A percentile compares a stretch with the other conserved stretches of the same genome.
These are phyloP conservation scores for Platichthys flesus DNA, from an alignment of 2,113 vertebrate genomes.

Conservation along the genomic window DNA sequence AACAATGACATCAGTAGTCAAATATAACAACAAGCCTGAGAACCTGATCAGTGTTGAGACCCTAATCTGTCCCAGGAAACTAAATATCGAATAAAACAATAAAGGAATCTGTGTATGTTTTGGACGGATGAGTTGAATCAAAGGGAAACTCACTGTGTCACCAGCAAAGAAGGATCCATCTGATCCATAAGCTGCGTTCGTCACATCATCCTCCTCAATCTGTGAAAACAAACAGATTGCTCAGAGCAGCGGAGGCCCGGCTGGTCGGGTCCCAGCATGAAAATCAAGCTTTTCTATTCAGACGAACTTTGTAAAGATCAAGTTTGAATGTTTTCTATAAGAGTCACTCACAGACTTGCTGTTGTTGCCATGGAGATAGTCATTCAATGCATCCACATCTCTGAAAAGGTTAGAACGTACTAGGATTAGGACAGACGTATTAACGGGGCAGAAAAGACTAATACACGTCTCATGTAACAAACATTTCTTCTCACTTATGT, in stretches of 20 bases:
- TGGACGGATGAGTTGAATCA: slow-evolving; percentile 17
- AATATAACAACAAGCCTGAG: too few species aligned
- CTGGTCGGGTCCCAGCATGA: not conserved
- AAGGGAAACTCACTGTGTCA: slow-evolving; percentile 85
- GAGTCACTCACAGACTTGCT: slow-evolving; percentile 93
- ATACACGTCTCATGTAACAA: too few species aligned
- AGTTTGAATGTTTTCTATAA: slow-evolving; percentile 15
- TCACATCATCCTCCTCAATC: slow-evolving; percentile 92
- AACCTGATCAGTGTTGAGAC: too few species aligned
- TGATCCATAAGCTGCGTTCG: slow-evolving; percentile 90
- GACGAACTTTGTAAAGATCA: not conserved
- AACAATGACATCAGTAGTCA: too few species aligned
- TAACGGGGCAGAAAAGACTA: not conserved
- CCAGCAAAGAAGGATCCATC: slow-evolving; percentile 93
- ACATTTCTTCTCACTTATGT: too few species aligned
- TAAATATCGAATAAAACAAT: not conserved
- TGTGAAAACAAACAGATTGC: slow-evolving; percentile 32
- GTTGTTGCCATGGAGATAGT: slow-evolving; percentile 96
- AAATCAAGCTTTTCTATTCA: not conserved
- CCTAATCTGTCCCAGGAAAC: too few species aligned
- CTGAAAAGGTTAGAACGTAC: slow-evolving; percentile 73
- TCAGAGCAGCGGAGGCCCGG: not conserved
- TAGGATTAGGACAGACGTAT: slow-evolving; percentile 1
- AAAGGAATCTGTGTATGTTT: not conserved
- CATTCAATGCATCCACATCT: slow-evolving; percentile 96